These are phyloP conservation scores for Stenopsyche tienmushanensis DNA, from an alignment of 1,140 invertebrate genomes.

Conservation along the genomic window DNA sequence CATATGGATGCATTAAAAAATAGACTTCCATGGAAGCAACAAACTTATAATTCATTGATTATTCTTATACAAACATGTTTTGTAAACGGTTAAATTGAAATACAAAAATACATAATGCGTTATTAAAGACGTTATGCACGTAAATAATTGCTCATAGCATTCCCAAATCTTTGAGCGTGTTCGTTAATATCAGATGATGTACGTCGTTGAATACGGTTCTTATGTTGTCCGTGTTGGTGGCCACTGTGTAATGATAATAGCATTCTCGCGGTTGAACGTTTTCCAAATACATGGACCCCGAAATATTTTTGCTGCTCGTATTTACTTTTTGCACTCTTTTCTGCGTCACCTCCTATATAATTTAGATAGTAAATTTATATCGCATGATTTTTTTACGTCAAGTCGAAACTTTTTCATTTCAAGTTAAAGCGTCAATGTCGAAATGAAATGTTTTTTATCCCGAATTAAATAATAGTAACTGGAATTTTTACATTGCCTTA, in stretches of 20 bases:
- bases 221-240: constrained; percentile 73
- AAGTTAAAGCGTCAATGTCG: too few species aligned
- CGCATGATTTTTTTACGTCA: too few species aligned
- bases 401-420: too few species aligned
- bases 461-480: background rate
- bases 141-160: constrained; percentile 40
- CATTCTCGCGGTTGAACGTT: constrained; percentile 53
- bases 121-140: too few species aligned
- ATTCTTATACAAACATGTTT: background rate
- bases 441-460: background rate
- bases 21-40: too few species aligned
- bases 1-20: too few species aligned
- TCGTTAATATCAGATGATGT: constrained; percentile 68
- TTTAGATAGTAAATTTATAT: constrained; percentile 12
- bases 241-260: constrained; percentile 72
- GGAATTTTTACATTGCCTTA: too few species aligned
- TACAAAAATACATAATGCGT: background rate
- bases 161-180: constrained; percentile 55
- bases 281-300: constrained; percentile 39
- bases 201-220: constrained; percentile 70
- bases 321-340: constrained; percentile 30
- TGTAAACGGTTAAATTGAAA: background rate
- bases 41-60: background rate
- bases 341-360: constrained; percentile 49
- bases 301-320: background rate